Base-by-base conservation (phyloP, 92 coral and sea anemone genomes). In the Micromussa lordhowensis region DNA sequence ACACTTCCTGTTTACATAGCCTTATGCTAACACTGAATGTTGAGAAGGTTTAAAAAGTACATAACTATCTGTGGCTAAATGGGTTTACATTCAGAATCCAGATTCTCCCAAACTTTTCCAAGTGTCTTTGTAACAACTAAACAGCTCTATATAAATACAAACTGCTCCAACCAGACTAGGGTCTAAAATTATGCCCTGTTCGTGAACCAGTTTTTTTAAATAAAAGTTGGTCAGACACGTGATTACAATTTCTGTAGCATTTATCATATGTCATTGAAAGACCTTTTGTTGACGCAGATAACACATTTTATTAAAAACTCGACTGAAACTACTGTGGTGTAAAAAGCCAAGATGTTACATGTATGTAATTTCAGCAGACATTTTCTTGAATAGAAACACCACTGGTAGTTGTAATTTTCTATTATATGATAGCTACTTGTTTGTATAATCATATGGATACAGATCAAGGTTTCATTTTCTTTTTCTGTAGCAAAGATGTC, bases 401-500 rank as follows among this genome's bases (percentile, higher is more conserved):
- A 63, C 17, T 59, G 26, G 21, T 59, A 21, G 68, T 5, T 63
- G 30, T 63, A 4, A 66, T 28, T 30, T 22, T 61, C 9, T 61
- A 2, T 61, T 9, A 40, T 77, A n/a, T 14, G 9, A 13, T 44
- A 24, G 21, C 28, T 14, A 64, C 11, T 66, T 26, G 18, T 66
- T 30, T 28, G 34, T 21, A 24, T 24, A 44, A 36, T 73, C 34
- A 38, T 31, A n/a, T 30, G 28, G 14, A n/a, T n/a, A 26, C 58
- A 24, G 13, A 8, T 35, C 54, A 31, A 48, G 55, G 8, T 18
- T 82, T 36, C 3, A 70, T 87, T 61, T 26, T 77, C 14, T 26
- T 76, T 77, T 92, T 35, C 8, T 58, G 75, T 79, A 88, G 96
- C 84, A 70, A 91, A 80, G 83, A 93, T 93, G 96, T 77, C 75